phyloP scores from a whole-genome alignment of 1,140 invertebrate genomes.

The Coenobita brevimanus region DNA sequence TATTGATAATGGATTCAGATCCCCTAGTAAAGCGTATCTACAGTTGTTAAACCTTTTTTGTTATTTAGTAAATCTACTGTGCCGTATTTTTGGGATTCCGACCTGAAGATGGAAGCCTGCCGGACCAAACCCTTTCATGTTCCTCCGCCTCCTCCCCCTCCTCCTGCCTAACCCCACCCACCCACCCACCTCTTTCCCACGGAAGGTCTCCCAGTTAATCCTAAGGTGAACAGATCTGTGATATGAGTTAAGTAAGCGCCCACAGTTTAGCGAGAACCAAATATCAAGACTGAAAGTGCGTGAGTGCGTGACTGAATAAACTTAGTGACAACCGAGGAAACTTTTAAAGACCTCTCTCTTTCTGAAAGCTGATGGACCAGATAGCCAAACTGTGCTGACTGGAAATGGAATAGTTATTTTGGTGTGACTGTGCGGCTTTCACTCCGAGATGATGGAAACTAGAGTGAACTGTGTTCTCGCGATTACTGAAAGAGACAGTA shows the following conservation, averaged over 20 bases:
- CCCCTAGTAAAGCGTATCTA: no score
- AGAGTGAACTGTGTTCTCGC: no score
- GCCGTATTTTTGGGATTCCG: slow-evolving; percentile 15
- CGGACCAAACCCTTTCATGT: background rate
- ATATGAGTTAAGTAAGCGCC: slow-evolving; percentile 59
- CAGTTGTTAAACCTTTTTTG: no score
- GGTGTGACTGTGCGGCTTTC: no score
- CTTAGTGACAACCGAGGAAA: background rate
- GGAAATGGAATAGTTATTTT: no score
- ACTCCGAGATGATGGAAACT: no score
- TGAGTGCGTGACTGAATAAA: slow-evolving; percentile 28
- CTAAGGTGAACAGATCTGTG: slow-evolving; percentile 61
- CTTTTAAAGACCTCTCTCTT: no score
- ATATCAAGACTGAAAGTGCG: slow-evolving; percentile 3
- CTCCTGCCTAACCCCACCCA: background rate
- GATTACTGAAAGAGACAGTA: no score
- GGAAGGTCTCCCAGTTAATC: slow-evolving; percentile 39
- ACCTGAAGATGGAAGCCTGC: background rate
- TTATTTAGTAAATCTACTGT: slow-evolving; percentile 11
- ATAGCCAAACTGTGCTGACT: no score
- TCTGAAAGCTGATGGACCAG: no score
- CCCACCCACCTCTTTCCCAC: background rate
- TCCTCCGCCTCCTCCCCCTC: background rate
- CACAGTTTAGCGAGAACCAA: slow-evolving; percentile 46
- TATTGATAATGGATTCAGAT: no score